Evolutionary conservation across 2,888 invertebrate species (phyloP), one percentile per base, ranked within the genome.

Genomic region (Cataglyphis cursor): DNA sequence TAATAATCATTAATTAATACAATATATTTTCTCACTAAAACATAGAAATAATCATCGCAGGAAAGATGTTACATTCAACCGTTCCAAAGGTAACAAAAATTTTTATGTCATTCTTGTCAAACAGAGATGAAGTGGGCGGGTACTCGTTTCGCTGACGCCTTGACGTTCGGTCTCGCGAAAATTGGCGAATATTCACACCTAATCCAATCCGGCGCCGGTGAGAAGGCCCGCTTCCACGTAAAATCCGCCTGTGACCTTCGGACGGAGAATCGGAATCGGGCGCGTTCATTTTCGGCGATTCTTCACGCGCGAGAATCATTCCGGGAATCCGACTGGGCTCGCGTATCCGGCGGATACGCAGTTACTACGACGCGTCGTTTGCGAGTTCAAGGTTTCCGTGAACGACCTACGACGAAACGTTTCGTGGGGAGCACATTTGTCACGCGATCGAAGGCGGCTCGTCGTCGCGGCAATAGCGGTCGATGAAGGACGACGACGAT

Each of bases 241-340:
- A 83, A 86, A 48, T 78, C 65, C 65, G 83, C 75, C 75, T 86
- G 73, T 81, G 86, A 85, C 88, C 89, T 89, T 90, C 87, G 74
- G 74, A 61, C 44, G 66, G 72, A 54, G 64, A 82, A 78, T 62
- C 35, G 28, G 31, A 70, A 61, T 73, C 57, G 18, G 87, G 70
- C 86, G 89, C 86, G 90, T 88, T 87, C 87, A 90, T 84, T 84
- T 75, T 84, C 84, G 86, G 78, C 21, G 48, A 83, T 85, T 64
- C 82, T 87, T 85, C 82, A 85, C 88, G 91, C 88, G 88, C 85
- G 88, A 88, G 86, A 86, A 83, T 75, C 85, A 85, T 92, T 92
- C 91, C 75, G 78, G 84, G 92, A 92, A 92, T 83, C 35, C 85
- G 84, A 80, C 24, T 66, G 6, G 28, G 72, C 28, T 65, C 65